A percentile compares a stretch with the other conserved stretches of the same genome.
Evolutionary conservation across 2,888 invertebrate species (phyloP).

Genomic region (Rhagonycha fulva): DNA sequence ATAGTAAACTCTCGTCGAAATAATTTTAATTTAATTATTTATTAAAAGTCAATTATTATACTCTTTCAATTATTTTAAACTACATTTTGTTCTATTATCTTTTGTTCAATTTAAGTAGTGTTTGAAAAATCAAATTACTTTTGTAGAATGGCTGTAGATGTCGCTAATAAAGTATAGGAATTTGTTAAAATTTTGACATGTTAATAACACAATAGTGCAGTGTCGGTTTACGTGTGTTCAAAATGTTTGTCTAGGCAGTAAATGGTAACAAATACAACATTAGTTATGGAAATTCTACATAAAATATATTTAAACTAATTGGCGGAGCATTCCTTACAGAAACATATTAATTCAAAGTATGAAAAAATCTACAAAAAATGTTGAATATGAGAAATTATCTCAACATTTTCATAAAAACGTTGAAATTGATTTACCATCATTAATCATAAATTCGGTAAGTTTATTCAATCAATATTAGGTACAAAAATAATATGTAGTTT

Average conservation of each 20-base stretch:
- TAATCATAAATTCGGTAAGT: constrained; percentile 42
- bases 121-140: background rate
- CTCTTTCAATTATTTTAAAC: no score
- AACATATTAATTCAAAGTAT: constrained; percentile 33
- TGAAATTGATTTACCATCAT: constrained; percentile 41
- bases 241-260: background rate
- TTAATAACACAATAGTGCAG: background rate
- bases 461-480: background rate
- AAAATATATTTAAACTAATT: background rate
- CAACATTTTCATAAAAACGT: constrained; percentile 48
- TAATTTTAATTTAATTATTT: no score
- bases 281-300: background rate
- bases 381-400: constrained; percentile 54
- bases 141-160: background rate
- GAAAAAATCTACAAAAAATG: constrained; percentile 50
- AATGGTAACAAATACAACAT: background rate
- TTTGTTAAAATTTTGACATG: background rate
- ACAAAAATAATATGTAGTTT: background rate
- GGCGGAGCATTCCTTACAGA: background rate
- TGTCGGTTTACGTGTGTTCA: background rate
- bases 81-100: no score
- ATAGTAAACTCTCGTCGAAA: no score
- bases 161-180: background rate
- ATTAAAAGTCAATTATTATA: no score
- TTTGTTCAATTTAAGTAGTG: background rate